Percentiles rank a stretch among this genome's conserved stretches.
These are phyloP conservation scores for Phyllostomus hastatus DNA, from an alignment of 2,113 vertebrate species.

Conservation along the genomic window DNA sequence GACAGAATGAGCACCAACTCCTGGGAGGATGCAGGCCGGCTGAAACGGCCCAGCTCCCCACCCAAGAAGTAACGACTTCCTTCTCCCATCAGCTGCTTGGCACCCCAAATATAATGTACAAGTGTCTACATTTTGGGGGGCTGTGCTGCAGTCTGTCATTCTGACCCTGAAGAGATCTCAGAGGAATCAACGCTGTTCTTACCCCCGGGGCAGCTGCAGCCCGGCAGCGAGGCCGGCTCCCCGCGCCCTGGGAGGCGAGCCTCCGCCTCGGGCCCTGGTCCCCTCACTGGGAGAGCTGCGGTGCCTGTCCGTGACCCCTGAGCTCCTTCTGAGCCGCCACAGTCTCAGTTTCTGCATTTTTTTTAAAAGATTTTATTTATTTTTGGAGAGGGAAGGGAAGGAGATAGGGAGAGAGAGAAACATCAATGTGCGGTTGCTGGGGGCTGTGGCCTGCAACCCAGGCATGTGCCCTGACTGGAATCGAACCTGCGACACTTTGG, in stretches of 20 bases:
- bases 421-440: too few species aligned
- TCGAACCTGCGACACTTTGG: too few species aligned
- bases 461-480: too few species aligned
- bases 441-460: too few species aligned
- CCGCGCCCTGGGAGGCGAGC: too few species aligned
- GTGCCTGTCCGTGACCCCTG: not conserved
- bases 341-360: not conserved
- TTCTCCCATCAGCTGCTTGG: not conserved
- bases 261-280: rapidly evolving
- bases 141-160: rapidly evolving
- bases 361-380: too few species aligned
- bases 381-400: too few species aligned
- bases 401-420: too few species aligned
- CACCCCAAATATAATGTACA: not conserved
- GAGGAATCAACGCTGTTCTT: rapidly evolving
- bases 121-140: not conserved
- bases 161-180: rapidly evolving
- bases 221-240: not conserved
- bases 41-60: rapidly evolving
- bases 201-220: rapidly evolving
- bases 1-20: rapidly evolving
- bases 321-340: not conserved
- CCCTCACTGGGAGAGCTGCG: not conserved
- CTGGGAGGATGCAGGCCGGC: not conserved
- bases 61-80: not conserved